Evolutionary conservation across 2,113 vertebrate species (phyloP).

Genomic region (Oryzias woworae): DNA sequence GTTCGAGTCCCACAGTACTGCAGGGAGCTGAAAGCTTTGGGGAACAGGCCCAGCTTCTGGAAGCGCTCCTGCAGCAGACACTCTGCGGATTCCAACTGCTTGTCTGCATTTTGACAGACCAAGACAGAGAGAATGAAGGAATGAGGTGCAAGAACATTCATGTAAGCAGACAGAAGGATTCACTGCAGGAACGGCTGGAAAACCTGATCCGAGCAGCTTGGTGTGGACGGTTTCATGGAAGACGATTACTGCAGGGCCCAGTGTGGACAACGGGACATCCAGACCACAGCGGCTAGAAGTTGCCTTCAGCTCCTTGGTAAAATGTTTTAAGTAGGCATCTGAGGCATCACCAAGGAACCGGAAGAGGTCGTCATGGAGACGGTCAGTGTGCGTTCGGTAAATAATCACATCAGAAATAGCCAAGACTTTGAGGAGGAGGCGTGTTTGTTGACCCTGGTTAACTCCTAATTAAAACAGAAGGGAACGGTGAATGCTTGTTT

Average conservation of each 20-base stretch:
- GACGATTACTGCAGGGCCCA: constrained; percentile 95
- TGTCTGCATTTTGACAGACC: constrained; percentile 73
- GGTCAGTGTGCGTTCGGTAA: constrained; percentile 95
- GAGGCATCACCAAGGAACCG: constrained; percentile 98
- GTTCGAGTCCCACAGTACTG: constrained; percentile 97
- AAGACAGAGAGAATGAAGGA: neutral
- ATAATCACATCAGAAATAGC: constrained; percentile 96
- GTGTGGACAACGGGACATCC: constrained; percentile 93
- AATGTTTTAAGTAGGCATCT: constrained; percentile 96
- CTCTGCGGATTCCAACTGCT: constrained; percentile 87
- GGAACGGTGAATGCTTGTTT: neutral
- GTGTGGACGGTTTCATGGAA: constrained; percentile 99
- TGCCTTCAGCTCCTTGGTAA: constrained; percentile 95
- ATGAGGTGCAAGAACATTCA: neutral
- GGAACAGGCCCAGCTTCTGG: constrained; percentile 90
- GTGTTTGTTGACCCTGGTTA: constrained; percentile 93
- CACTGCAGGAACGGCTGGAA: neutral
- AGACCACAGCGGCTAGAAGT: constrained; percentile 95
- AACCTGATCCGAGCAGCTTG: constrained; percentile 94
- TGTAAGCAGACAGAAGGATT: neutral
- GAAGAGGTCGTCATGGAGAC: constrained; percentile 97
- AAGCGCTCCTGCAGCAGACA: constrained; percentile 97
- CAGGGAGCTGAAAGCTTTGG: constrained; percentile 97
- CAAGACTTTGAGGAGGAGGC: constrained; percentile 94
- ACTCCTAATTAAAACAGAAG: constrained; percentile 70